A percentile compares a stretch with the other conserved stretches of the same genome.
phyloP scores from a whole-genome alignment of 2,888 invertebrate species.

The Tenthredo livida region DNA sequence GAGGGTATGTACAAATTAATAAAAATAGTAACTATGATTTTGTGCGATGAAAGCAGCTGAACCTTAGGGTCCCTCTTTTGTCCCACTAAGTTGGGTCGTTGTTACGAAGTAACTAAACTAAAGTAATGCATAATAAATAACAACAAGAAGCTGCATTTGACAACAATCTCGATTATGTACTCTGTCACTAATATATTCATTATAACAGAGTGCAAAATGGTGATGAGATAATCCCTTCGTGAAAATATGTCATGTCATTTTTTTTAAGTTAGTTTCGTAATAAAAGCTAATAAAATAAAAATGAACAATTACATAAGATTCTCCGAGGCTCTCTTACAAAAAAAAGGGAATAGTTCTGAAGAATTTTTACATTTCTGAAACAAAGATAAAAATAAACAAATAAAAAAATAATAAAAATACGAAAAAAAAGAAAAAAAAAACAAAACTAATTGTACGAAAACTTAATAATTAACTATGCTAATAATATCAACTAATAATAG shows the following conservation, averaged over 20 bases:
- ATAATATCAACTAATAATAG: conserved; percentile 64
- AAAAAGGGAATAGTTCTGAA: conserved; percentile 53
- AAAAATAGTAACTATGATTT: conserved; percentile 50
- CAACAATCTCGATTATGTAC: conserved; percentile 27
- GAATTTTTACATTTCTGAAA: conserved; percentile 63
- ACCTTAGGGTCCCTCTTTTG: conserved; percentile 47
- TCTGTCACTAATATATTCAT: conserved; percentile 3
- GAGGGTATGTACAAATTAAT: conserved; percentile 53
- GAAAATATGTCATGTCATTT: conserved; percentile 30
- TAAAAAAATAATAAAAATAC: conserved; percentile 18
- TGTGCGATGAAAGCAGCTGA: conserved; percentile 42
- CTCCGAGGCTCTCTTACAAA: conserved; percentile 26
- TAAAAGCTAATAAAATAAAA: conserved; percentile 39
- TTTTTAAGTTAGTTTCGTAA: conserved; percentile 49
- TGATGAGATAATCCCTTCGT: conserved; percentile 10
- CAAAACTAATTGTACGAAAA: conserved; percentile 56
- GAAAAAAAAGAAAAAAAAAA: conserved; percentile 1
- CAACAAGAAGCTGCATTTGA: conserved; percentile 25
- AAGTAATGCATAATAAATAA: conserved; percentile 34
- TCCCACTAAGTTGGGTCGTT: conserved; percentile 15
- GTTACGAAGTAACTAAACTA: conserved; percentile 21
- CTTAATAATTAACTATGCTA: conserved; percentile 64
- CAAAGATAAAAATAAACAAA: background rate
- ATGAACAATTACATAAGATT: conserved; percentile 33
- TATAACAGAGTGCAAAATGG: conserved; percentile 25